A percentile compares a stretch with the other conserved stretches of the same genome.
Conservation (phyloP, 2,113 vertebrate genomes). For the Pongo abelii region DNA sequence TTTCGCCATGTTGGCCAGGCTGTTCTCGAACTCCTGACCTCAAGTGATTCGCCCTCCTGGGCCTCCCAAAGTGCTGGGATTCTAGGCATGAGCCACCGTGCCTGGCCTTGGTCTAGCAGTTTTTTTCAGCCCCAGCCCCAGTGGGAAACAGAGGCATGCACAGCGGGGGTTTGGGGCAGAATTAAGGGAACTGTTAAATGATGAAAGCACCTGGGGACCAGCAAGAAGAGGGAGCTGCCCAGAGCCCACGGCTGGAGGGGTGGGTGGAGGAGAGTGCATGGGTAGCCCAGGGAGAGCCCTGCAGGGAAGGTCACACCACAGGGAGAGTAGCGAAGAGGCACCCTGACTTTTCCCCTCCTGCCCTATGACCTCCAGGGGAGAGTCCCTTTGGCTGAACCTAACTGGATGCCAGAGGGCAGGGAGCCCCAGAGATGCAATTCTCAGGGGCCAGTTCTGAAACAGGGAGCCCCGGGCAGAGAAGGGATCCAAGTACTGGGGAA, state of each 20-base stretch:
- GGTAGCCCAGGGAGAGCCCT: rapidly evolving
- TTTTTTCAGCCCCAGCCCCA: neutral
- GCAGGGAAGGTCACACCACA: neutral
- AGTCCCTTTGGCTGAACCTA: neutral
- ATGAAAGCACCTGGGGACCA: too few species aligned
- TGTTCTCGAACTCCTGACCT: too few species aligned
- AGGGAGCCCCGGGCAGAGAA: neutral
- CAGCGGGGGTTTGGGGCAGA: rapidly evolving
- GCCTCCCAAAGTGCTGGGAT: too few species aligned
- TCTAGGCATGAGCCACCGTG: too few species aligned
- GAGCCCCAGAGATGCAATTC: too few species aligned
- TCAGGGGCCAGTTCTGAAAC: neutral
- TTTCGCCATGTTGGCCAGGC: too few species aligned
- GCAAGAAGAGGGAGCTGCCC: neutral
- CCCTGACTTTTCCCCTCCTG: neutral
- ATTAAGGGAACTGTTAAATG: neutral
- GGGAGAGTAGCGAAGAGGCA: neutral
- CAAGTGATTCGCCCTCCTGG: too few species aligned
- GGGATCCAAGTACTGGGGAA: too few species aligned
- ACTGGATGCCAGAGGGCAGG: neutral
- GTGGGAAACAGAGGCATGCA: neutral
- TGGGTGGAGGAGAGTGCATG: too few species aligned
- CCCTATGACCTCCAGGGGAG: neutral
- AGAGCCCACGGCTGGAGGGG: too few species aligned
- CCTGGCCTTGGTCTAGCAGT: neutral